phyloP scores from a whole-genome alignment of 1,140 invertebrate genomes.

The Sipha flava region DNA sequence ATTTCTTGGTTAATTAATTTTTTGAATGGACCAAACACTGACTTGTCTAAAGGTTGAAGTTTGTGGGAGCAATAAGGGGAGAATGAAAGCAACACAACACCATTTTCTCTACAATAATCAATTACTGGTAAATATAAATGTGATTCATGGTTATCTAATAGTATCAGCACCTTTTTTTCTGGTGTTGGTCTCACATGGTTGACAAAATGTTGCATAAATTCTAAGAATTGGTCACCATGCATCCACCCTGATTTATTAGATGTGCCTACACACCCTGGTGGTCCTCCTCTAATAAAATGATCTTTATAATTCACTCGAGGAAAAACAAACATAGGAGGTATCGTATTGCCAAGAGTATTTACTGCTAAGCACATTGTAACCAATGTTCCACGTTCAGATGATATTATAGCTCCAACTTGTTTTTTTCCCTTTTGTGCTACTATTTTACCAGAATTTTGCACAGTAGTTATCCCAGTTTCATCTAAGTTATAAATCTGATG shows the following conservation, averaged over 20 bases:
- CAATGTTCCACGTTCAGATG: constrained; percentile 42
- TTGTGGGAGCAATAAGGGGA: constrained; percentile 44
- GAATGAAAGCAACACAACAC: constrained; percentile 39
- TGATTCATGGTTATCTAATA: no score
- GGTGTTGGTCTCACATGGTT: constrained; percentile 36
- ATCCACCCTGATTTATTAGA: constrained; percentile 47
- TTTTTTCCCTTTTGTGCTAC: constrained; percentile 39
- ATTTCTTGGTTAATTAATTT: constrained; percentile 29
- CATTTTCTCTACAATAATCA: constrained; percentile 36
- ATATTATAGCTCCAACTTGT: constrained; percentile 41
- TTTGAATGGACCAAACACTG: constrained; percentile 44
- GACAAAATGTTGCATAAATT: constrained; percentile 43
- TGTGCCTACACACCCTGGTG: constrained; percentile 44
- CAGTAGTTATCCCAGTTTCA: constrained; percentile 36
- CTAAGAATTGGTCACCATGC: constrained; percentile 43
- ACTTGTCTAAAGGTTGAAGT: constrained; percentile 46
- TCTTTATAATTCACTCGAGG: constrained; percentile 40
- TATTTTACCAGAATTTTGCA: constrained; percentile 40
- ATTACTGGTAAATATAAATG: constrained; percentile 30
- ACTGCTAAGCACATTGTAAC: constrained; percentile 41
- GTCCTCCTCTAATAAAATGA: constrained; percentile 40
- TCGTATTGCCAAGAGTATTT: constrained; percentile 40
- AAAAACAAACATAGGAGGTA: constrained; percentile 43
- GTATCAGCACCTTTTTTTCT: constrained; percentile 35
- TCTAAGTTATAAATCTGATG: constrained; percentile 42